These are phyloP conservation scores for Camponotus vicinus DNA, from an alignment of 1,140 invertebrate species.

Conservation along the genomic window DNA sequence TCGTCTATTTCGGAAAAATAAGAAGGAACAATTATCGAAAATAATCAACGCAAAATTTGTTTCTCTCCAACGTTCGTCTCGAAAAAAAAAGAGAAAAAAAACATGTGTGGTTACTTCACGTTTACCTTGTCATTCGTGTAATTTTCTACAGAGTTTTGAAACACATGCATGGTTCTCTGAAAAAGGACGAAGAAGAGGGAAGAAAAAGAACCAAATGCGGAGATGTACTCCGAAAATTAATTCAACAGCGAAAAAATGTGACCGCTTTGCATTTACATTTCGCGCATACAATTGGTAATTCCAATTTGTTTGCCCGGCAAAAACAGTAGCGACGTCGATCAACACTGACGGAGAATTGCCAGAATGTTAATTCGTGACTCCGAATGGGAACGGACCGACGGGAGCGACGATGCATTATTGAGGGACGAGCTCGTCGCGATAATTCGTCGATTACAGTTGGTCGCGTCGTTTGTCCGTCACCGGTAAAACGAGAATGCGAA, in stretches of 20 bases:
- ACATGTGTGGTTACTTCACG: not conserved
- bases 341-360: constrained; percentile 50
- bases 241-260: constrained; percentile 39
- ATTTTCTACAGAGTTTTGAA: constrained; percentile 52
- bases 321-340: constrained; percentile 53
- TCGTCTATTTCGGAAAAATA: not conserved
- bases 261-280: constrained; percentile 39
- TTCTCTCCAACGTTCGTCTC: not conserved
- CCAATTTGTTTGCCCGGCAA: constrained; percentile 12
- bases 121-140: constrained; percentile 45
- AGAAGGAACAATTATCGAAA: not conserved
- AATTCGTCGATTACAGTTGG: constrained; percentile 43
- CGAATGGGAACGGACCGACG: constrained; percentile 1
- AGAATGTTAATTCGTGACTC: constrained; percentile 47
- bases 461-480: not conserved
- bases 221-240: constrained; percentile 48
- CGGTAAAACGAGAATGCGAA: constrained; percentile 20
- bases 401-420: constrained; percentile 31
- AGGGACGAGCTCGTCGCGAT: constrained; percentile 44
- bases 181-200: constrained; percentile 1
- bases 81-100: not conserved
- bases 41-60: constrained; percentile 24
- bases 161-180: not conserved
- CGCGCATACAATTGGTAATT: constrained; percentile 16
- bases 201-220: constrained; percentile 31